Evolutionary conservation across 1,140 invertebrate genomes (phyloP), one percentile per base, ranked within the genome.

Genomic region (Pomacea maculata): DNA sequence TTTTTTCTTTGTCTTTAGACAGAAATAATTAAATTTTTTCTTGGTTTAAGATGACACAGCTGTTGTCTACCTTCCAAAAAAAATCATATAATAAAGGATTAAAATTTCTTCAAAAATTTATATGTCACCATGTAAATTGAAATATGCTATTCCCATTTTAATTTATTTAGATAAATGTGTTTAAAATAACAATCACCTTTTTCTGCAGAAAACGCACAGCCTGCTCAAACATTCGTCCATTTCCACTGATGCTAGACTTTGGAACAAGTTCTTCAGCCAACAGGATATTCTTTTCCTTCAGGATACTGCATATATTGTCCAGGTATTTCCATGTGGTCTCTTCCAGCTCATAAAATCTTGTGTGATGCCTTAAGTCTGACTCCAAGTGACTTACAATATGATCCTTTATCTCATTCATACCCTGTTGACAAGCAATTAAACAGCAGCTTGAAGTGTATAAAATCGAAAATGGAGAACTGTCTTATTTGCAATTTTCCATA

Each of bases 331-430:
- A 52, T 7, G 82, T 64, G n/a, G 63, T 11, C 8, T 12, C 45
- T 57, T 82, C 61, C n/a, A 82, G 70, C n/a, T 78, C 72, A 34
- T 84, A 82, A 5, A 68, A n/a, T 29, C 75, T 75, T 19, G 65
- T 25, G 61, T 84, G 82, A 15, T 76, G 67, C 34, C 45, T 17
- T 57, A 81, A 72, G 61, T 83, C 75, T 61, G 54, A 72, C 57
- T 85, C 83, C 21, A 81, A 76, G 9, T 65, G 80, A n/a, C 78
- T 29, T 57, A 83, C 73, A 54, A 86, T 83, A 12, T 68, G 68
- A 9, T 81, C 72, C 17, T 78, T 17, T 15, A 86, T 34, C 21
- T 78, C 80, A n/a, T 78, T 68, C 67, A 80, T n/a, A 19, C 81
- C 83, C 84, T 85, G 82, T 71, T 52, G n/a, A 52, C 67, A 81